These are phyloP conservation scores for Oscheius myriophilus DNA, from an alignment of 2,888 invertebrate species.

Conservation along the genomic window DNA sequence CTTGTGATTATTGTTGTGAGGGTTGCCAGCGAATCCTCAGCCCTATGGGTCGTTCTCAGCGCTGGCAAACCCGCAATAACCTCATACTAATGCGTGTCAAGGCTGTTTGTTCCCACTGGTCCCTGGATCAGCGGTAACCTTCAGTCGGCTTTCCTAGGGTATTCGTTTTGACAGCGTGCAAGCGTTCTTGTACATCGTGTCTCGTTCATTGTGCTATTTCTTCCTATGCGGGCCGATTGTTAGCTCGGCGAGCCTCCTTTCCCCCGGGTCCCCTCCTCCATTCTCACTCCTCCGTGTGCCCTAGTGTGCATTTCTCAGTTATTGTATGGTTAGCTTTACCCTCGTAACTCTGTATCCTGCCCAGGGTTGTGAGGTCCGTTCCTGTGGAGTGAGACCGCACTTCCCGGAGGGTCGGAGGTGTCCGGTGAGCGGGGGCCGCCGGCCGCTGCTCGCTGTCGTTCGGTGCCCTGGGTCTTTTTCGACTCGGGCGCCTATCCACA, in stretches of 20 bases:
- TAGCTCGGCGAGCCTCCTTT: slow-evolving; percentile 2
- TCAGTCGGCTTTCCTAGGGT: slow-evolving; percentile 17
- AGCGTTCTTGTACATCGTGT: slow-evolving; percentile 28
- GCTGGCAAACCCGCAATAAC: slow-evolving; percentile 21
- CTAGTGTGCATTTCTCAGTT: slow-evolving; percentile 26
- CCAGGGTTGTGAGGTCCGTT: not conserved
- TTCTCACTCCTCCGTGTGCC: slow-evolving; percentile 13
- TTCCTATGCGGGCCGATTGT: slow-evolving; percentile 22
- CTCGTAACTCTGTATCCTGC: slow-evolving; percentile 23
- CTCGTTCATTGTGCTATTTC: slow-evolving; percentile 27
- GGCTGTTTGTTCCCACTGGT: slow-evolving; percentile 1
- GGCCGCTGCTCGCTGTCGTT: slow-evolving; percentile 28
- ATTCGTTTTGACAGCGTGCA: slow-evolving; percentile 27
- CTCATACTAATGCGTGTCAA: slow-evolving; percentile 27
- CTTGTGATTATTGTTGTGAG: slow-evolving; percentile 26
- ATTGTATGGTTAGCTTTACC: slow-evolving; percentile 30
- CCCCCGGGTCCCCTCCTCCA: slow-evolving; percentile 6
- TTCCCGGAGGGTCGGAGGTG: slow-evolving; percentile 15
- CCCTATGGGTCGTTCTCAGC: slow-evolving; percentile 10
- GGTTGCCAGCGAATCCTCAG: slow-evolving; percentile 11
- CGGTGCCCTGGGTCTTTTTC: slow-evolving; percentile 17
- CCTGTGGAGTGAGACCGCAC: no score
- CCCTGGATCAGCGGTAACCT: not conserved
- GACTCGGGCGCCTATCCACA: slow-evolving; percentile 25
- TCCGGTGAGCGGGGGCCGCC: slow-evolving; percentile 25